These are phyloP conservation scores for Lordiphosa stackelbergi DNA, from an alignment of 1,140 invertebrate species.

Conservation along the genomic window DNA sequence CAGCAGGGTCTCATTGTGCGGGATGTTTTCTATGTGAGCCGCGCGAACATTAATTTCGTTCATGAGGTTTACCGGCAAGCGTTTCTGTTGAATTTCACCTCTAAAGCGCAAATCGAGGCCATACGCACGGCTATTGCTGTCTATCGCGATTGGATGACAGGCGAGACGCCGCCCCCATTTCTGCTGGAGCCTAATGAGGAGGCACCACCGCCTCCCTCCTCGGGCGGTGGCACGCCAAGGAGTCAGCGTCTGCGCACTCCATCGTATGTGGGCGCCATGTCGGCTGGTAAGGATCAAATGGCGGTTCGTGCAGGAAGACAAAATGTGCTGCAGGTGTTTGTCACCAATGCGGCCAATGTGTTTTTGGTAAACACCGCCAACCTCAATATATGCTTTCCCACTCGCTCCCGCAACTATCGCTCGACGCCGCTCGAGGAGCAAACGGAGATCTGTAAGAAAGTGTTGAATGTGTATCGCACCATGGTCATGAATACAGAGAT, in stretches of 20 bases:
- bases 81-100: conserved; percentile 90
- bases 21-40: conserved; percentile 90
- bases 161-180: conserved; percentile 89
- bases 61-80: conserved; percentile 96
- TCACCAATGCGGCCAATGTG: conserved; percentile 96
- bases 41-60: conserved; percentile 96
- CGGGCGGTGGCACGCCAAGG: conserved; percentile 58
- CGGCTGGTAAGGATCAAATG: conserved; percentile 83
- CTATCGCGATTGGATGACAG: conserved; percentile 96
- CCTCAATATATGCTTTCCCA: conserved; percentile 76
- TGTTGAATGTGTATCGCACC: conserved; percentile 96
- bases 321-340: conserved; percentile 95
- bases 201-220: conserved; percentile 30
- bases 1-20: conserved; percentile 82
- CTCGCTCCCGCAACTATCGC: conserved; percentile 73
- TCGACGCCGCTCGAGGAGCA: conserved; percentile 88
- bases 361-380: conserved; percentile 87
- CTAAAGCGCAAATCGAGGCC: conserved; percentile 85
- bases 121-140: conserved; percentile 93
- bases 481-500: conserved; percentile 98
- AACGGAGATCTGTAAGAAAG: conserved; percentile 96
- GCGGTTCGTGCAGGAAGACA: conserved; percentile 89
- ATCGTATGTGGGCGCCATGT: conserved; percentile 88
- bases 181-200: conserved; percentile 88
- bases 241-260: conserved; percentile 85